Base-by-base conservation (phyloP, 2,888 invertebrate species). In the Agonopterix alstromeriana region DNA sequence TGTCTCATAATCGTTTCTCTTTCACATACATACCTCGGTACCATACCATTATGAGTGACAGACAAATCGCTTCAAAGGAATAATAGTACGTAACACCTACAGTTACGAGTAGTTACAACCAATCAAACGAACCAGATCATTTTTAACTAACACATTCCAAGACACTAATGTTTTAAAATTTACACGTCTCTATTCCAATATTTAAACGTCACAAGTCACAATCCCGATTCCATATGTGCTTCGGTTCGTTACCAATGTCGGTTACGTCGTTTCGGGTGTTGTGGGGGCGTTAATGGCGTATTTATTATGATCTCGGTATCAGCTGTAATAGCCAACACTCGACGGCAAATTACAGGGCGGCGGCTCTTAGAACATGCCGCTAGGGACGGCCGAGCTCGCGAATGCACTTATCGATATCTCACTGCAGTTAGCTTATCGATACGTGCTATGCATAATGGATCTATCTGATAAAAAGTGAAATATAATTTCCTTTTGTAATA, bases 261-360 rank as follows among this genome's bases (percentile, higher is more conserved):
- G 73, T 77, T 80, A 75, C 76, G 81, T 75, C 81, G 78, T 84
- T 85, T 86, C 82, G 86, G 82, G 83, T 82, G 83, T 79, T 81
- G 74, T 66, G 79, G 84, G 82, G 87, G 86, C 86, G 88, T 86
- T 87, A 86, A 87, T 87, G 83, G 88, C 77, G 85, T 87, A 87
- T 87, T 87, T 88, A 88, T 88, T 87, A 88, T 87, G 87, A 87
- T 88, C 85, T 81, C 78, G 83, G 85, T 85, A 87, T 87, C 86
- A 83, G 80, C 79, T 70, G 83, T 86, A 88, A 87, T 88, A 82
- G 85, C 86, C 86, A 82, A 84, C 87, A 88, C 87, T 88, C 83
- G 85, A 70, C 78, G 75, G 83, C 87, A 89, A 89, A 89, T 89
- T 89, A 89, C 87, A 89, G 88, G 88, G 89, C 89, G 88, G 87